Base-by-base conservation (phyloP, 2,113 vertebrate species). In the Lagopus muta region DNA sequence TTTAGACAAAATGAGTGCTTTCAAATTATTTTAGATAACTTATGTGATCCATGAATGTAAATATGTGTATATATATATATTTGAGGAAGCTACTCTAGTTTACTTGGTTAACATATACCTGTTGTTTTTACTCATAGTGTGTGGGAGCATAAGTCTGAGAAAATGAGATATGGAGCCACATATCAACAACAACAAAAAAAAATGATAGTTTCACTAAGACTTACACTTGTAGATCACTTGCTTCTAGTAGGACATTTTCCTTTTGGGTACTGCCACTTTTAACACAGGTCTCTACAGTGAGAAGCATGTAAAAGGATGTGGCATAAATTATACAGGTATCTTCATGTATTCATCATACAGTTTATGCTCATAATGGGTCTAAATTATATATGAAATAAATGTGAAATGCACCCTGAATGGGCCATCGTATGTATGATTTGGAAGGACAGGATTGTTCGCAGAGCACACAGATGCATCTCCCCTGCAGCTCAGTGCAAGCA, bases 341-440 rank as follows among this genome's bases (percentile, higher is more conserved):
- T 88, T 92, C 79, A 36, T 72, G 16, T 58, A 80, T 88, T 90
- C 71, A 43, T 91, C 78, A 62, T 89, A 55, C 15, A 64, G 21
- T 76, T 60, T 91, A 48, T 27, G 17, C 71, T 57, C 20, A 61
- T 86, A 94, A 58, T 38, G 91, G 38, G 48, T 78, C 50, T 84
- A 80, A 96, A 82, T 79, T 69, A 87, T 48, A 82, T 32, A 94
- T 65, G 47, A 90, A 95, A 94, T 92, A 83, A 47, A 8, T 66
- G 27, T 40, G 70, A 94, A 94, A 90, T 48, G 74, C 34, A 28
- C 25, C 70, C 34, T 58, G 67, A 82, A 48, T 42, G 40, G 30
- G 13, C 3, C 52, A 2, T 54, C 43, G 20, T 27, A 28, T 60
- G 3, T 40, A 19, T 32, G 61, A 30, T 45, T 79, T 60, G 45